A percentile compares a stretch with the other conserved stretches of the same genome.
Evolutionary conservation across 2,797 vertebrate genomes (phyloP).

Genomic region (Vipera ursinii): DNA sequence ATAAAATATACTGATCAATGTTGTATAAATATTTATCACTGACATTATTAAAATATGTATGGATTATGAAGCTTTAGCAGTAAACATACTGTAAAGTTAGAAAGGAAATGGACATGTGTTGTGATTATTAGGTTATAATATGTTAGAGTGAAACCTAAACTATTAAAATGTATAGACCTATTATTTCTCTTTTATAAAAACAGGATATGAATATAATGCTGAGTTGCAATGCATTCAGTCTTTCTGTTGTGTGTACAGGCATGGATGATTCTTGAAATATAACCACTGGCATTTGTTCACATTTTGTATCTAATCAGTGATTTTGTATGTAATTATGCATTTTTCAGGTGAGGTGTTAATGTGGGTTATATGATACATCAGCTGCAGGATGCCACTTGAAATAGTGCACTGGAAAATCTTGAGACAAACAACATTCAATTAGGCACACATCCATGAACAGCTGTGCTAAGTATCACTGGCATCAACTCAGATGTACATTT

Average conservation of each 20-base stretch:
- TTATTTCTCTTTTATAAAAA: not conserved
- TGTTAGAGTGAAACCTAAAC: constrained; percentile 19
- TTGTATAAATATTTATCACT: not conserved
- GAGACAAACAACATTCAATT: constrained; percentile 57
- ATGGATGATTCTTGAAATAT: constrained; percentile 31
- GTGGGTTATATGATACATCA: constrained; percentile 42
- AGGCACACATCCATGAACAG: constrained; percentile 46
- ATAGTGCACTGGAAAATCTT: constrained; percentile 51
- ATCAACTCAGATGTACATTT: not conserved
- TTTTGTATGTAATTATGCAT: constrained; percentile 44
- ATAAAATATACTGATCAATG: not conserved
- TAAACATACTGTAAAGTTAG: not conserved
- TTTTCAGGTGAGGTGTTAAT: constrained; percentile 58
- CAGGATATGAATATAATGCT: not conserved
- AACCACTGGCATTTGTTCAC: constrained; percentile 7
- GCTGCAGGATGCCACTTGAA: constrained; percentile 57
- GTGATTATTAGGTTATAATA: not conserved
- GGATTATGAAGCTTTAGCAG: not conserved
- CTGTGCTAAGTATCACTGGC: constrained; percentile 53
- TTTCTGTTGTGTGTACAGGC: not conserved
- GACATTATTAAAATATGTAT: not conserved
- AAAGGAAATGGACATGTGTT: constrained; percentile 7
- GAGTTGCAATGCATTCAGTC: not conserved
- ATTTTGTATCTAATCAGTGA: constrained; percentile 51
- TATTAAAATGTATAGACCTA: constrained; percentile 6